Evolutionary conservation across 2,888 invertebrate species (phyloP).

Genomic region (Tinea pellionella): DNA sequence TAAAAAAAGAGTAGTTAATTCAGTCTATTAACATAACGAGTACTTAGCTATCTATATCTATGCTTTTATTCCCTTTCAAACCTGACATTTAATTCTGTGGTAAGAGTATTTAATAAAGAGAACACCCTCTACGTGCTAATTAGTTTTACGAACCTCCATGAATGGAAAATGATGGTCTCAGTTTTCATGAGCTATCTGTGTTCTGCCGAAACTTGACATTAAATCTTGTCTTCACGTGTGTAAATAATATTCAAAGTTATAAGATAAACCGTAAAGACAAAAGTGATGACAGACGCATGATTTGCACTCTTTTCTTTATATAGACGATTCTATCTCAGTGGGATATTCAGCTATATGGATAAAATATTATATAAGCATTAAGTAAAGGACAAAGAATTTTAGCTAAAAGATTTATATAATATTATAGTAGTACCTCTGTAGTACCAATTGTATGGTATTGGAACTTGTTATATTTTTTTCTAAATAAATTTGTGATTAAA

Average conservation of each 20-base stretch:
- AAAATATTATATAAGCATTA: too few relatives aligned
- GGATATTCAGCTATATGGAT: too few relatives aligned
- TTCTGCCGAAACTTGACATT: background rate
- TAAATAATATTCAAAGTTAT: background rate
- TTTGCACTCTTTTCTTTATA: background rate
- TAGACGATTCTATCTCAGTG: background rate
- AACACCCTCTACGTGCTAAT: slow-evolving; percentile 16
- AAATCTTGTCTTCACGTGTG: background rate
- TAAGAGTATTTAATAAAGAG: background rate
- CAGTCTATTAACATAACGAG: too few relatives aligned
- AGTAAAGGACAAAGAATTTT: too few relatives aligned
- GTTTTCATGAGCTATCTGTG: background rate
- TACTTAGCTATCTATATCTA: too few relatives aligned
- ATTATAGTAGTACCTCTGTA: too few relatives aligned
- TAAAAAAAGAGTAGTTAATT: too few relatives aligned
- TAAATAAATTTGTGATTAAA: too few relatives aligned
- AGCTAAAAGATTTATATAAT: too few relatives aligned
- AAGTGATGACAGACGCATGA: background rate
- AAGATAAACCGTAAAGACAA: background rate
- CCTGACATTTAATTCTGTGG: background rate
- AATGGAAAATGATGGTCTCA: background rate
- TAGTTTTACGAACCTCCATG: slow-evolving; percentile 15
- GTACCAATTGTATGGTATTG: too few relatives aligned
- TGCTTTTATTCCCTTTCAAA: background rate
- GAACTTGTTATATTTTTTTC: too few relatives aligned